Evolutionary conservation across 2,113 vertebrate genomes (phyloP), one percentile per base, ranked within the genome.

Genomic region (Larimichthys polyactis): DNA sequence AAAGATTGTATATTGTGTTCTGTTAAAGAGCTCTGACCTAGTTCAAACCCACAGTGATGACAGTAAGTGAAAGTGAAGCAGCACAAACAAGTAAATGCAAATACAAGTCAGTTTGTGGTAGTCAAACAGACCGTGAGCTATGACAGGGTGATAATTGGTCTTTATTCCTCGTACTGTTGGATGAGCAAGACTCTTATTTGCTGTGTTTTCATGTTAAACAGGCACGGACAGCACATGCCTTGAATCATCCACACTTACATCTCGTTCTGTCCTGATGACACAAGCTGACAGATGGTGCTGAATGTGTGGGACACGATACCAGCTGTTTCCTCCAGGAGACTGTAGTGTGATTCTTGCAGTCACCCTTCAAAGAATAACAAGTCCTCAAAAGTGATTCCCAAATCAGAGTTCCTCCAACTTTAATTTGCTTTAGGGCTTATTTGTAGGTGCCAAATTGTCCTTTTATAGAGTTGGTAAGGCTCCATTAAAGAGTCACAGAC

Each of bases 231-330:
- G 70, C 84, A 86, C 90, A 86, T 81, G 90, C 83, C 78, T 87
- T 92, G 86, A 92, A 87, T 93, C 92, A 91, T 80, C 87, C 84
- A 88, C 91, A 88, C 90, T 89, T 91, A 89, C 88, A 90, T 92
- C 78, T 88, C 75, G 90, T 91, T 78, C 91, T 86, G 84, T 90
- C 85, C 85, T 16, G 60, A 73, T 93, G 91, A 93, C 91, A 90
- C 75, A 59, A n/a, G 74, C 69, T 89, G 86, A 90, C 93, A 94
- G 91, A 93, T 91, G 93, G 89, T 88, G 87, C 69, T 2, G 65
- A 91, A 88, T 86, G 90, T 90, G 92, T 93, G 89, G 91, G 92
- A 92, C 84, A 90, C 59, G 77, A 86, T 74, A 89, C 88, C 90
- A 93, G 89, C 89, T 91, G 92, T 92, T 93, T 81, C n/a, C 81